Evolutionary conservation across 1,140 invertebrate genomes (phyloP).

Genomic region (Geopemphigus sp.): DNA sequence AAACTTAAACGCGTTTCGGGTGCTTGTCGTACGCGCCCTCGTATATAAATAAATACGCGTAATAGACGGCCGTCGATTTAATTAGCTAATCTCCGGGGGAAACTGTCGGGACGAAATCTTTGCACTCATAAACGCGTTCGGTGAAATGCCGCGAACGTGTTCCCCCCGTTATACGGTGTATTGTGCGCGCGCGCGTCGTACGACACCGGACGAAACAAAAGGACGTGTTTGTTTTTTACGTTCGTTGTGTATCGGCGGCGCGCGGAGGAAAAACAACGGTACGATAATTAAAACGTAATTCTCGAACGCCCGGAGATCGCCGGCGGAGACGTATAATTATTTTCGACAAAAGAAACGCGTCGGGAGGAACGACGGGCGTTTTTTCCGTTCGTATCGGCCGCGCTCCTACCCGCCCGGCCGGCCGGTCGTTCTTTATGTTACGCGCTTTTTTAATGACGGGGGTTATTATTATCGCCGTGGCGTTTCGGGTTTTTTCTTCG

Average conservation of each 20-base stretch:
- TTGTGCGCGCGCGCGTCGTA: background rate
- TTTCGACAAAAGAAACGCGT: conserved; percentile 38
- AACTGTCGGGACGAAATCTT: no score
- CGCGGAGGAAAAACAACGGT: background rate
- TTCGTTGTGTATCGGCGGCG: background rate
- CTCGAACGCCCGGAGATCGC: background rate
- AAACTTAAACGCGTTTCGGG: no score
- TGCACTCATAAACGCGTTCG: no score
- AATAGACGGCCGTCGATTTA: no score
- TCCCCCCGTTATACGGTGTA: background rate
- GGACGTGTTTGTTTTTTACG: background rate
- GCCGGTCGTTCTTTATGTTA: background rate
- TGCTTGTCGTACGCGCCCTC: no score
- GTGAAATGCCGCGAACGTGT: no score
- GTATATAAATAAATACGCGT: no score
- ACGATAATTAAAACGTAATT: conserved; percentile 32
- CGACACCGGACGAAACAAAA: background rate
- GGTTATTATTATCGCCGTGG: background rate
- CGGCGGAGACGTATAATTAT: conserved; percentile 31
- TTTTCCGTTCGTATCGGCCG: background rate
- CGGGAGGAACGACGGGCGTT: conserved; percentile 30
- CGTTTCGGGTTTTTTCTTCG: no score
- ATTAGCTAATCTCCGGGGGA: no score
- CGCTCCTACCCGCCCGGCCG: no score
- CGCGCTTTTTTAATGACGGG: conserved; percentile 23